These are phyloP conservation scores for Hiodon alosoides DNA, from an alignment of 2,113 vertebrate species.

Conservation along the genomic window DNA sequence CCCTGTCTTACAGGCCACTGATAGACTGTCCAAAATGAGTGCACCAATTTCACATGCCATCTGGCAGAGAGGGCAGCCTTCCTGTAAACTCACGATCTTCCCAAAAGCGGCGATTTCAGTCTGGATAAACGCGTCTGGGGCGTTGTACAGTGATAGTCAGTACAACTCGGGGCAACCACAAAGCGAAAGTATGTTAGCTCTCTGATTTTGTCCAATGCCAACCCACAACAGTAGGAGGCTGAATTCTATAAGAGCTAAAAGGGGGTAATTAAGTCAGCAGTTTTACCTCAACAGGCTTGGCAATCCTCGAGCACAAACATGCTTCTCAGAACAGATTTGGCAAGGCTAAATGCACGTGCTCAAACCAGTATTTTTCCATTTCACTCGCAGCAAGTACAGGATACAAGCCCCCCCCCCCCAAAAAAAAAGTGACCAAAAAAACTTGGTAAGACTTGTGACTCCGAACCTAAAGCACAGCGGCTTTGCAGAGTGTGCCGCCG, in stretches of 20 bases:
- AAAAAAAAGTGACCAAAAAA: neutral
- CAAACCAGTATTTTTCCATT: constrained; percentile 10
- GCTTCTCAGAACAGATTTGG: neutral
- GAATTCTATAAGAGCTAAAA: neutral
- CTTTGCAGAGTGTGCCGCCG: neutral
- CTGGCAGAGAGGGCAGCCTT: no score
- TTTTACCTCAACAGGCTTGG: neutral
- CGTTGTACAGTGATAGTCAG: no score
- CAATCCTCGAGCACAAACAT: neutral
- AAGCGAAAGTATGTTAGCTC: neutral
- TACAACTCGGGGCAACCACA: no score
- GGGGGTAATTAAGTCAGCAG: neutral
- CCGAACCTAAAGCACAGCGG: neutral
- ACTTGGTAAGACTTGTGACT: neutral
- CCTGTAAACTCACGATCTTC: no score
- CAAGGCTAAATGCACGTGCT: neutral
- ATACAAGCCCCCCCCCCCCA: no score
- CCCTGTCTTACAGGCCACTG: no score
- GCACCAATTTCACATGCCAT: no score
- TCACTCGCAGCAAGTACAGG: neutral
- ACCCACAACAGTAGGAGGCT: neutral
- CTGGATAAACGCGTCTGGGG: no score
- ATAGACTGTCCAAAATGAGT: no score
- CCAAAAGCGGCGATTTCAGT: no score
- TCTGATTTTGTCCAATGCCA: neutral